Base-by-base conservation (phyloP, 2,888 invertebrate species). In the Seira musarum region DNA sequence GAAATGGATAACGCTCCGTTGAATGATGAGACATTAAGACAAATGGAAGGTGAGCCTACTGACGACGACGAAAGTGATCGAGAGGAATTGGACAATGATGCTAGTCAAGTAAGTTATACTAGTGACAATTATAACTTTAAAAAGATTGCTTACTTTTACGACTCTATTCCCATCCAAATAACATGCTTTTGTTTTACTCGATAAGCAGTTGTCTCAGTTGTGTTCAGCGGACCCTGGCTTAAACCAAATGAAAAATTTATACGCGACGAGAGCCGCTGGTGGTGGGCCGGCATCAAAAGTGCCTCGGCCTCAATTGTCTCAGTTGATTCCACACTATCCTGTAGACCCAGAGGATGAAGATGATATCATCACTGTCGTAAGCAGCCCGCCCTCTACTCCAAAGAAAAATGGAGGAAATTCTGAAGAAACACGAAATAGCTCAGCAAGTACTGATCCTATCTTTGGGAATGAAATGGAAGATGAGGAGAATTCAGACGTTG, bases 61-160 rank as follows among this genome's bases (percentile, higher is more conserved):
- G 71, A 61, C 17, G 49, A 67, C n/a, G 74, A 77, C 46, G 78
- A 75, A 8, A 82, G 82, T 61, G 69, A 67, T n/a, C n/a, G n/a
- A n/a, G n/a, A n/a, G n/a, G n/a, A n/a, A n/a, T n/a, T n/a, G 6
- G 83, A 82, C 57, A 83, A 83, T 79, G 84, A 83, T 57, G 63
- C 82, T n/a, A n/a, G n/a, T n/a, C n/a, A 84, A 15, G 76, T 69
- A 63, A 21, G 53, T 35, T 15, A 10, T 19, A 22, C 15, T 49
- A 8, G 25, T 15, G 1, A 1, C 21, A 19, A 46, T 57, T 25
- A 0, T 60, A 15, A 49, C 15, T 46, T 21, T 25, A 22, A 24
- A 10, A 25, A 1, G 8, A 15, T 65, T n/a, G n/a, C n/a, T n/a
- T n/a, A n/a, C n/a, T n/a, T 61, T 61, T 40, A 53, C 13, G 53